Percentiles rank a stretch among this genome's conserved stretches.
These are phyloP conservation scores for Cavia aperea DNA, from an alignment of 2,113 vertebrate genomes.

Conservation along the genomic window DNA sequence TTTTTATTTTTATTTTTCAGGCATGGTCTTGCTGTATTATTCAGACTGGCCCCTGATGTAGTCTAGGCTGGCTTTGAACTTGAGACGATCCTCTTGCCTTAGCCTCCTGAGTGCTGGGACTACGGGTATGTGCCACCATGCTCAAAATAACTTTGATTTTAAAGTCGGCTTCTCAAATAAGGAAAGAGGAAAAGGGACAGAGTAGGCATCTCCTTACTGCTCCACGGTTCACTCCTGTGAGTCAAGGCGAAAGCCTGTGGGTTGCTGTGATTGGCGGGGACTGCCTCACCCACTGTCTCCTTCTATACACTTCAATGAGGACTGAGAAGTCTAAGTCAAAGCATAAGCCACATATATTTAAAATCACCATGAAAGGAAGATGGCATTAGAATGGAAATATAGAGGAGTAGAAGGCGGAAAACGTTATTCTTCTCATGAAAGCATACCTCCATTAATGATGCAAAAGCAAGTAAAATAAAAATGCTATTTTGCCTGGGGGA, in stretches of 20 bases:
- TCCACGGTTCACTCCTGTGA: neutral
- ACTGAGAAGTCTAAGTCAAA: conserved; percentile 9
- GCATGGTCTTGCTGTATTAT: neutral
- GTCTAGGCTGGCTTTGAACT: neutral
- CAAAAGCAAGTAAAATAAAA: neutral
- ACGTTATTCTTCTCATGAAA: neutral
- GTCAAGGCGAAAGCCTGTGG: neutral
- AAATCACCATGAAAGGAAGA: neutral
- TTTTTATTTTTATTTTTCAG: neutral
- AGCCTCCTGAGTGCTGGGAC: neutral
- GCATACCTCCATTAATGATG: neutral
- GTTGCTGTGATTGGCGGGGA: neutral
- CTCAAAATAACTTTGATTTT: neutral
- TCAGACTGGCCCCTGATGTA: neutral
- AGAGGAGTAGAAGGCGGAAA: neutral
- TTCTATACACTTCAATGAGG: neutral
- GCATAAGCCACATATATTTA: neutral
- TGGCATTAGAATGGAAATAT: neutral
- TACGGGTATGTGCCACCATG: neutral
- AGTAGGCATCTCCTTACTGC: neutral
- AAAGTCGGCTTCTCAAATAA: neutral
- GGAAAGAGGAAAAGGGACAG: neutral
- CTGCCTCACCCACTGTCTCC: neutral
- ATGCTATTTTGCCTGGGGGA: neutral
- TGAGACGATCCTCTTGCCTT: neutral